Percentiles rank a stretch among this genome's conserved stretches.
Conservation (phyloP, 2,888 invertebrate genomes). For the Macrosiphum euphorbiae region DNA sequence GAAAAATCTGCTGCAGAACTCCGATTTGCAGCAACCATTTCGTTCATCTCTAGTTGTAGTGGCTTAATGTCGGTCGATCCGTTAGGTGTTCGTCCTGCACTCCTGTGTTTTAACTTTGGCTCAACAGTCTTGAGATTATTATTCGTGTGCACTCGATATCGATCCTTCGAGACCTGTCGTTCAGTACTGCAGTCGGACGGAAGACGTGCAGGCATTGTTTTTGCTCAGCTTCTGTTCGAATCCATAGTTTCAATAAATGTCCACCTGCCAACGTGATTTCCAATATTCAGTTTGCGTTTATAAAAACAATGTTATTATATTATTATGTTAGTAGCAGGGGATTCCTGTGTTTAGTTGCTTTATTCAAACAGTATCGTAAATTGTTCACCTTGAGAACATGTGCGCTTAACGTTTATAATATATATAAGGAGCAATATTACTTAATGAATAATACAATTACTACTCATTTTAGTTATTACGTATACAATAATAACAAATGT, state of each 20-base stretch:
- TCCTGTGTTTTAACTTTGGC: neutral
- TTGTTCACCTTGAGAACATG: neutral
- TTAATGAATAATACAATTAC: neutral
- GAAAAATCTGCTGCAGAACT: neutral
- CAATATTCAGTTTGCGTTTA: neutral
- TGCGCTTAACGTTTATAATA: neutral
- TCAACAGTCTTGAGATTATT: neutral
- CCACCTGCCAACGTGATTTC: constrained; percentile 34
- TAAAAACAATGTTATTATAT: neutral
- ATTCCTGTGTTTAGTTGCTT: neutral
- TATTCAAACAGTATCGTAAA: neutral
- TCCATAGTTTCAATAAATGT: neutral
- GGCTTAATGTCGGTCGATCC: neutral
- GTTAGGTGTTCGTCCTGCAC: neutral
- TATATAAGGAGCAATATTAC: neutral
- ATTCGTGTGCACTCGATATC: neutral
- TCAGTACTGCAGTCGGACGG: neutral
- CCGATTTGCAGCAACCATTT: neutral
- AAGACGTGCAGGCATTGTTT: neutral
- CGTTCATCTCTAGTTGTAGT: neutral
- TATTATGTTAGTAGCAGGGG: neutral
- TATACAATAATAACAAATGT: neutral
- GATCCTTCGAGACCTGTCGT: neutral
- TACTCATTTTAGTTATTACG: neutral
- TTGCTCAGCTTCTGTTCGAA: neutral